Percentiles rank a stretch among this genome's conserved stretches.
These are phyloP conservation scores for Merodon equestris DNA, from an alignment of 2,888 invertebrate genomes.

Conservation along the genomic window DNA sequence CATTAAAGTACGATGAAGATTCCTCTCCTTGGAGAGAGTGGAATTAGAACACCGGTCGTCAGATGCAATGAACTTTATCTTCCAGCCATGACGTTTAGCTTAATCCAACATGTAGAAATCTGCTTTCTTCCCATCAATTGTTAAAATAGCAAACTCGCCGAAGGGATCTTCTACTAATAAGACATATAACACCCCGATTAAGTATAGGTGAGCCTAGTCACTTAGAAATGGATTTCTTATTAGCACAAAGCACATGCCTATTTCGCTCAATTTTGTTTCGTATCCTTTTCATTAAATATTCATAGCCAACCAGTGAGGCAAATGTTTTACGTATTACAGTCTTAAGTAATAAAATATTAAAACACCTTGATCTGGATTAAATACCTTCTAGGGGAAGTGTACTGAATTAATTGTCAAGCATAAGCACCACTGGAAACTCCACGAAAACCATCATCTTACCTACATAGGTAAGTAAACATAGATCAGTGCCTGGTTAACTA, in stretches of 20 bases:
- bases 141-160: no score
- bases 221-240: constrained; percentile 51
- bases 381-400: constrained; percentile 58
- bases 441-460: neutral
- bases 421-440: neutral
- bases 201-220: neutral
- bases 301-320: constrained; percentile 46
- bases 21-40: no score
- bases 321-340: constrained; percentile 47
- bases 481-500: constrained; percentile 7
- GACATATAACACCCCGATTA: no score
- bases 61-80: no score
- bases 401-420: constrained; percentile 57
- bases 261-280: constrained; percentile 25
- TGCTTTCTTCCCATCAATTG: no score
- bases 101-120: no score
- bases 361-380: constrained; percentile 55
- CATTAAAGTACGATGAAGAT: no score
- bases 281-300: constrained; percentile 53
- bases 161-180: no score
- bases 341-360: constrained; percentile 47
- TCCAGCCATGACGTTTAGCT: no score
- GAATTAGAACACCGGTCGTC: no score
- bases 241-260: constrained; percentile 26
- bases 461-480: neutral